Conservation (phyloP, 2,113 vertebrate species). For the Collichthys lucidus region DNA sequence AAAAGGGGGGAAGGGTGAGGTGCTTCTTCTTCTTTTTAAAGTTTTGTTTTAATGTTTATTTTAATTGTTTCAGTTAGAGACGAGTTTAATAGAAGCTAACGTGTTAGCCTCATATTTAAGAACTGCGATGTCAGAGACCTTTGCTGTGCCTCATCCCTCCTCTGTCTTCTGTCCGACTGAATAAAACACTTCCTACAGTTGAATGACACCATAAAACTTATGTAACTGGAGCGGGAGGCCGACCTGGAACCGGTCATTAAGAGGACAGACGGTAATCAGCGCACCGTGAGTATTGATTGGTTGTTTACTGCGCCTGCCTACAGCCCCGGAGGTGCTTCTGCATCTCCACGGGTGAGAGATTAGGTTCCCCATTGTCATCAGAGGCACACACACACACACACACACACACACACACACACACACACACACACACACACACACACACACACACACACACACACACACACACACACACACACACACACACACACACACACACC, state of each 20-base stretch:
- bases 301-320: conserved; percentile 65
- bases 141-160: no score
- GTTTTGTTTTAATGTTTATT: no score
- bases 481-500: conserved; percentile 41
- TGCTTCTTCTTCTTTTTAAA: no score
- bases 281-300: conserved; percentile 58
- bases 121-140: no score
- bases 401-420: conserved; percentile 48
- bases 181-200: no score
- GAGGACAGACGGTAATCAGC: conserved; percentile 51
- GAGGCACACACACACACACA: conserved; percentile 44
- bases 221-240: conserved; percentile 14
- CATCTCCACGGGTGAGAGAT: conserved; percentile 64
- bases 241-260: conserved; percentile 34
- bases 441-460: conserved; percentile 41
- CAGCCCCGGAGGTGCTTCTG: conserved; percentile 56
- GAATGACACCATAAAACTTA: not conserved
- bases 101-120: no score
- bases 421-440: conserved; percentile 41
- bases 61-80: no score
- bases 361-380: conserved; percentile 73
- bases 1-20: no score
- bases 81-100: no score
- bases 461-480: conserved; percentile 25
- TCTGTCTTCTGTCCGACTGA: no score